Evolutionary conservation across 1,140 invertebrate species (phyloP), one percentile per base, ranked within the genome.

Genomic region (Lamellibrachia luymesi): DNA sequence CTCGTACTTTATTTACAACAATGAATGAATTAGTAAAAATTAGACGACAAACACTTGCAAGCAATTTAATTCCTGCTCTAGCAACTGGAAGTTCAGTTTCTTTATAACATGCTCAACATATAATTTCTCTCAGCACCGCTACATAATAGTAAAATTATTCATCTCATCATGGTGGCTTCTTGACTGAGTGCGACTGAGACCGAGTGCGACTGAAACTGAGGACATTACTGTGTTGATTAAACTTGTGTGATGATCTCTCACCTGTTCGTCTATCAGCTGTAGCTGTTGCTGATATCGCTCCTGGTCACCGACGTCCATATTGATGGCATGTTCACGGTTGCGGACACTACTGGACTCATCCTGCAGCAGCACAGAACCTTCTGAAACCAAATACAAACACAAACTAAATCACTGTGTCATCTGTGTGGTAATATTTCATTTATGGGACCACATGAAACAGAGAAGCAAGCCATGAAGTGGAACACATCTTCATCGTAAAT

Each of bases 261-360:
- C 95, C 94, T 96, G 96, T 93, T 96, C 95, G 93, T 99, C 98
- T 95, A 98, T 97, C 92, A 98, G 96, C 93, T 97, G 97, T 95
- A 98, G 97, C 93, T 97, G 96, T 92, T 97, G 96, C 91, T 97
- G 96, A 95, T 95, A 95, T 38, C 96, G 94, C 91, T 97, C 95
- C n/a, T 94, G 93, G 51, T 94, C 95, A 50, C 94, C 95, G 17
- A 93, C 25, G 22, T 95, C 95, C 95, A 96, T 96, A 94, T 96
- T 95, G 50, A 96, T 95, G 50, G 95, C 94, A 92, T 95, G 94
- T 93, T 96, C 95, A 13, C 27, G 56, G 27, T 94, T 92, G 64
- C 94, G 93, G 92, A 94, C 95, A 94, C 80, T 96, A 93, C 93
- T 95, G 25, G 95, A 95, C 92, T 97, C 97, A 94, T 97, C 97